phyloP scores from a whole-genome alignment of 1,140 invertebrate species.

The Streblospio benedicti region DNA sequence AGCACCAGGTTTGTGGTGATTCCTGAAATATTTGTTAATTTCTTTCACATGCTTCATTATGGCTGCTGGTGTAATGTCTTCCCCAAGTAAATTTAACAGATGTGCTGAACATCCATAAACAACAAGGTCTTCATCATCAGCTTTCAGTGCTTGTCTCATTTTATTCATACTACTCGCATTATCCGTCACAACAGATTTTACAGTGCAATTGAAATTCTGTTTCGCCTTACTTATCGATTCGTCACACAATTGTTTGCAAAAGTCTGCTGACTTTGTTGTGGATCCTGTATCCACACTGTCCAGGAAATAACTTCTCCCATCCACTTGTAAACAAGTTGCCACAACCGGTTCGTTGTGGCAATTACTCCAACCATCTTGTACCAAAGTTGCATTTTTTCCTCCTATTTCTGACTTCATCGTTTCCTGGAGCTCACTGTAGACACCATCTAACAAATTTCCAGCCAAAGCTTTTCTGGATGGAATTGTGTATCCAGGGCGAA shows the following conservation, averaged over 20 bases:
- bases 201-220: background rate
- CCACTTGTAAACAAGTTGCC: background rate
- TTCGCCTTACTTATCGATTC: slow-evolving; percentile 1
- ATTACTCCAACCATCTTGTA: slow-evolving; percentile 4
- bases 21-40: slow-evolving; percentile 4
- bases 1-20: background rate
- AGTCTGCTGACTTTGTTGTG: background rate
- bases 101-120: slow-evolving; percentile 6
- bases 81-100: slow-evolving; percentile 1
- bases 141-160: background rate
- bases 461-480: background rate
- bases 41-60: slow-evolving; percentile 1
- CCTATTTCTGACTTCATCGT: no score
- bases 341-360: background rate
- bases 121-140: background rate
- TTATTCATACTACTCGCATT: background rate
- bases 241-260: background rate
- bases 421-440: background rate
- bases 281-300: background rate
- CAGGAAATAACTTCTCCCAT: background rate
- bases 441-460: background rate
- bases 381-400: slow-evolving; percentile 3
- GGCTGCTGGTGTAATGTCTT: background rate
- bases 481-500: background rate
- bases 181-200: background rate